Evolutionary conservation across 53 echinoderm and acorn worm species (phyloP).

Genomic region (Actinopyga echinites): DNA sequence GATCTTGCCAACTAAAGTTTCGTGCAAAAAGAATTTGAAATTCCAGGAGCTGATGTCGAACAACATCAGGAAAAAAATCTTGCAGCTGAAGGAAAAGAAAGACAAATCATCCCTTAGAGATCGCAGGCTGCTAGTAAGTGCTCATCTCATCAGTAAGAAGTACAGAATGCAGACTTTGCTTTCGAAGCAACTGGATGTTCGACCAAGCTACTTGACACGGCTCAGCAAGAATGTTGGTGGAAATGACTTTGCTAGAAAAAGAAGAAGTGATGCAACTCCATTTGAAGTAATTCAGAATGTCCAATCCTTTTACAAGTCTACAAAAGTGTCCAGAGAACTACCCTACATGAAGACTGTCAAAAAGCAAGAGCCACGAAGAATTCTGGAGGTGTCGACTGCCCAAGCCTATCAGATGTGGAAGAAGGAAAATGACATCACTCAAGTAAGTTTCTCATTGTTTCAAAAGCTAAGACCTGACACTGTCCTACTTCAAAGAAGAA

Average conservation of each 20-base stretch:
- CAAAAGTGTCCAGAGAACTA: constrained; percentile 25
- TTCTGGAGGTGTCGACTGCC: constrained; percentile 47
- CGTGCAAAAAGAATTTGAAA: background rate
- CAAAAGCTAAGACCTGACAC: constrained; percentile 58
- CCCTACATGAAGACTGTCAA: constrained; percentile 30
- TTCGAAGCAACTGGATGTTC: constrained; percentile 21
- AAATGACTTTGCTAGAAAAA: background rate
- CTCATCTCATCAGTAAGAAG: constrained; percentile 25
- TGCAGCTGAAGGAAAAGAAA: background rate
- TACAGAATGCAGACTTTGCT: constrained; percentile 23
- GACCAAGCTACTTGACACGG: constrained; percentile 28
- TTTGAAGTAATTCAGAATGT: constrained; percentile 12
- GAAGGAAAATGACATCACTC: constrained; percentile 43
- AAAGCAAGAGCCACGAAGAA: background rate
- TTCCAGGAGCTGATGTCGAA: constrained; percentile 25
- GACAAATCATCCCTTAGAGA: constrained; percentile 33
- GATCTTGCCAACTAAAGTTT: background rate
- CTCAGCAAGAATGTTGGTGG: background rate
- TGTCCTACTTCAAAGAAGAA: constrained; percentile 23
- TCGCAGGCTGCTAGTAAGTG: constrained; percentile 17
- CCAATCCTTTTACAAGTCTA: constrained; percentile 6
- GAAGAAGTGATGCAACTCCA: constrained; percentile 33
- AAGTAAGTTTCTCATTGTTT: constrained; percentile 55
- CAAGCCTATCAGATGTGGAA: constrained; percentile 32
- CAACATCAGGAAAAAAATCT: background rate